These are phyloP conservation scores for Solenopsis invicta DNA, from an alignment of 1,140 invertebrate species.

Conservation along the genomic window DNA sequence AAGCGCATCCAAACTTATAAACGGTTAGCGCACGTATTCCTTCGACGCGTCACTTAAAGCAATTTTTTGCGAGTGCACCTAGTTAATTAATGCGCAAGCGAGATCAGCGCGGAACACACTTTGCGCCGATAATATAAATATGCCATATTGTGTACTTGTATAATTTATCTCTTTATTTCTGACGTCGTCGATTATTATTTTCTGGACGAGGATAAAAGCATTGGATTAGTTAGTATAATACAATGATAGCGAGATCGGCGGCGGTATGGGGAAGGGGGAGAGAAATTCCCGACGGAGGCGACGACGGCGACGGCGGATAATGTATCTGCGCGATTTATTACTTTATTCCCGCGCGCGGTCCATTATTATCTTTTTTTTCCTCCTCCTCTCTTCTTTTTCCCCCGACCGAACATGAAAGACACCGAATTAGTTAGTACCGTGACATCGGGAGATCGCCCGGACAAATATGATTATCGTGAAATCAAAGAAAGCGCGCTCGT, in stretches of 20 bases:
- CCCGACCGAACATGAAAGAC: constrained; percentile 55
- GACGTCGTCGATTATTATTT: constrained; percentile 57
- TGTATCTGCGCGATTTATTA: constrained; percentile 63
- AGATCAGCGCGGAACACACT: constrained; percentile 21
- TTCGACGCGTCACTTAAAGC: neutral
- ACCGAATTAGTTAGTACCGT: constrained; percentile 53
- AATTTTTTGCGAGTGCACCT: constrained; percentile 1
- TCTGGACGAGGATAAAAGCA: constrained; percentile 55
- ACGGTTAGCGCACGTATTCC: neutral
- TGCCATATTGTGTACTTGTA: neutral
- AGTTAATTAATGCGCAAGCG: constrained; percentile 45
- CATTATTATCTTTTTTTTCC: constrained; percentile 32
- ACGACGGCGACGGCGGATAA: constrained; percentile 52
- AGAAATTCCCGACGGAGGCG: constrained; percentile 51
- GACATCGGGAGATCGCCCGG: constrained; percentile 53
- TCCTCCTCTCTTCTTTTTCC: neutral
- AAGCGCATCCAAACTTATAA: no score
- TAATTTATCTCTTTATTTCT: constrained; percentile 55
- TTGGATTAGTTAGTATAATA: constrained; percentile 61
- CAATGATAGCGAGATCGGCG: constrained; percentile 59
- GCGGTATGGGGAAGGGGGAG: neutral
- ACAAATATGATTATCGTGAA: constrained; percentile 59
- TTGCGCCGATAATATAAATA: constrained; percentile 20
- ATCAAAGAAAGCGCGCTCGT: constrained; percentile 56
- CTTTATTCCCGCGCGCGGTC: constrained; percentile 58